These are phyloP conservation scores for Drosophila pseudoananassae DNA, from an alignment of 1,140 invertebrate genomes.

Conservation along the genomic window DNA sequence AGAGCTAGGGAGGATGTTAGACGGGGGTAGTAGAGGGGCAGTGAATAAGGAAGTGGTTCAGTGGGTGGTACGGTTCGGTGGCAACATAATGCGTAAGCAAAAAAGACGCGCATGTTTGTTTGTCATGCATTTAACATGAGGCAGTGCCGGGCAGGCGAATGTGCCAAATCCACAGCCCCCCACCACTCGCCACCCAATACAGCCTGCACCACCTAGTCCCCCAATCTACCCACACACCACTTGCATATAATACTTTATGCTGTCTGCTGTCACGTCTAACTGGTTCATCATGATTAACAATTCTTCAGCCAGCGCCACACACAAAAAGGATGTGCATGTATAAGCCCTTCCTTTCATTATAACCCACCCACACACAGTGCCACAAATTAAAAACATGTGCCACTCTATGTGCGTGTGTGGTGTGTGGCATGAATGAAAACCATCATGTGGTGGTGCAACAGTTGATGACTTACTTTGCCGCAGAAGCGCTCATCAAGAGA, in stretches of 20 bases:
- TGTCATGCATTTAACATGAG: slow-evolving; percentile 67
- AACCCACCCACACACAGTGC: slow-evolving; percentile 2
- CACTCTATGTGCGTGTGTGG: slow-evolving; percentile 28
- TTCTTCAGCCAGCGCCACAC: slow-evolving; percentile 19
- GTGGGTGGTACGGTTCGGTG: not conserved
- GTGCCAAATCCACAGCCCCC: not conserved
- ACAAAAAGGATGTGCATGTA: not conserved
- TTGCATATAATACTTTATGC: slow-evolving; percentile 19
- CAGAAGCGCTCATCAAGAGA: not conserved
- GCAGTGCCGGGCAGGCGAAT: not conserved
- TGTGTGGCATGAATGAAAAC: slow-evolving; percentile 1
- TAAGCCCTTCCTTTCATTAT: slow-evolving; percentile 25
- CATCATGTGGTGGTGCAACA: not conserved
- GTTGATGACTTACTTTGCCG: slow-evolving; percentile 10
- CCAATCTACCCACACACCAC: not conserved
- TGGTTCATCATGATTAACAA: slow-evolving; percentile 80
- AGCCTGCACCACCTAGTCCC: not conserved
- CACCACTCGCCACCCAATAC: not conserved
- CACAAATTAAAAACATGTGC: slow-evolving; percentile 65
- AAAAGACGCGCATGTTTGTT: slow-evolving; percentile 69
- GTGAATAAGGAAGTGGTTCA: not conserved
- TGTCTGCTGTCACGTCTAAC: slow-evolving; percentile 56
- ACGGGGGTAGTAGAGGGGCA: not conserved
- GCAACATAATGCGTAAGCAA: slow-evolving; percentile 61
- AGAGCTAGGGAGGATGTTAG: not conserved